Conservation (phyloP, 1,140 invertebrate genomes). For the Thalassaphorura encarpata region DNA sequence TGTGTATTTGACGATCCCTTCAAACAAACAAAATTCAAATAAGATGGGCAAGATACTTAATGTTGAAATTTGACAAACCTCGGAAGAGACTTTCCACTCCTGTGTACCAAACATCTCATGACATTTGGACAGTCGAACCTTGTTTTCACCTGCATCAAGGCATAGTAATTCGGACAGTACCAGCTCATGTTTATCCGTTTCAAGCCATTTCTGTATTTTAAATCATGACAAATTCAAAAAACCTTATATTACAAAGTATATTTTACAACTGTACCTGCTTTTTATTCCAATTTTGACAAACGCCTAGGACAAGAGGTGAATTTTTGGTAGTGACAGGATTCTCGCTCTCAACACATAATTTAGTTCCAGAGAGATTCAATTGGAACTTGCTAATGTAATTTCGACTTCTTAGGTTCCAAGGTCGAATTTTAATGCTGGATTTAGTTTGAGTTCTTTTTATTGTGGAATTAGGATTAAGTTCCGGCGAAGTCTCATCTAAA, state of each 20-base stretch:
- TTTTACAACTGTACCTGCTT: slow-evolving; percentile 52
- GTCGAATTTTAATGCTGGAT: slow-evolving; percentile 49
- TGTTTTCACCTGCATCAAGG: slow-evolving; percentile 56
- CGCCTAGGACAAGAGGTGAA: slow-evolving; percentile 54
- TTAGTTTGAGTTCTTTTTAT: slow-evolving; percentile 42
- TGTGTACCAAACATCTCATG: slow-evolving; percentile 82
- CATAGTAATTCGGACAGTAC: slow-evolving; percentile 74
- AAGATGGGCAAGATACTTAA: not conserved
- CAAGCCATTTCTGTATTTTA: slow-evolving; percentile 60
- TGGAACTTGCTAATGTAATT: slow-evolving; percentile 38
- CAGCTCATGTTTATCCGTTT: slow-evolving; percentile 75
- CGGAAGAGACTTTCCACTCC: slow-evolving; percentile 69
- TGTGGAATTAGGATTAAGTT: slow-evolving; percentile 39
- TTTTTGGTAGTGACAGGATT: slow-evolving; percentile 71
- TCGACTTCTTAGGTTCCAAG: slow-evolving; percentile 38
- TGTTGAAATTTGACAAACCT: slow-evolving; percentile 41
- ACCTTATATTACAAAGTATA: not conserved
- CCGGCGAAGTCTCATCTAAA: slow-evolving; percentile 50
- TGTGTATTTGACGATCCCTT: slow-evolving; percentile 55
- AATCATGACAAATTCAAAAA: not conserved
- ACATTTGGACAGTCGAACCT: slow-evolving; percentile 71
- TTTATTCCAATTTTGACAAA: slow-evolving; percentile 51
- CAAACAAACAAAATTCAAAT: slow-evolving; percentile 25
- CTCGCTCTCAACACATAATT: slow-evolving; percentile 63
- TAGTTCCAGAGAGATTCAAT: slow-evolving; percentile 56